Evolutionary conservation across 2,888 invertebrate genomes (phyloP).

Genomic region (Tenthredo scrophulariae): DNA sequence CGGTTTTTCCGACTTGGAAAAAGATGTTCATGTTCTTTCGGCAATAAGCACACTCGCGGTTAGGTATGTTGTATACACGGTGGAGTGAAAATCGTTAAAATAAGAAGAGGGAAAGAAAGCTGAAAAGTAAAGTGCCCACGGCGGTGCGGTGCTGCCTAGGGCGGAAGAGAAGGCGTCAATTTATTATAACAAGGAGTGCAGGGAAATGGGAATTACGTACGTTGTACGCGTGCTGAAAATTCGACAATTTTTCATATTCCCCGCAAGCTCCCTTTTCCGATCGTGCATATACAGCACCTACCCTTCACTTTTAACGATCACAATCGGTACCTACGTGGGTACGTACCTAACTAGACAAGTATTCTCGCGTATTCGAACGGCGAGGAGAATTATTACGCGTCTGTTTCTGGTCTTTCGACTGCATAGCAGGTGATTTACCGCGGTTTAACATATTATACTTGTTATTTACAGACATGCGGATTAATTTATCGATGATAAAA

Average conservation of each 20-base stretch:
- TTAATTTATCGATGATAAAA: no score
- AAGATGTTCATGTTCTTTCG: no score
- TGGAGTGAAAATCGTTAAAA: not conserved
- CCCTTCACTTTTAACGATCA: constrained; percentile 33
- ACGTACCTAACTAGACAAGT: not conserved
- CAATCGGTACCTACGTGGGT: not conserved
- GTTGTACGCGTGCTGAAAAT: not conserved
- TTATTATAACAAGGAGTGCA: constrained; percentile 35
- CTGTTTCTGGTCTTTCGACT: not conserved
- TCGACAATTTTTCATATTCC: constrained; percentile 9
- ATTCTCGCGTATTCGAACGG: not conserved
- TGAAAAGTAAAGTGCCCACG: not conserved
- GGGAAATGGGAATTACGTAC: not conserved
- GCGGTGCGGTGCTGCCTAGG: not conserved
- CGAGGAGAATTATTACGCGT: not conserved
- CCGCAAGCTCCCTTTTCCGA: not conserved
- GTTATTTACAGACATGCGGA: no score
- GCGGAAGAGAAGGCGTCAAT: constrained; percentile 23
- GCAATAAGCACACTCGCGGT: no score
- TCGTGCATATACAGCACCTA: not conserved
- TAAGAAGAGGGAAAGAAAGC: not conserved
- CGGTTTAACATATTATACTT: no score
- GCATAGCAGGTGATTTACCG: no score
- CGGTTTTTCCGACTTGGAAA: no score
- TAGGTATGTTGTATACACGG: no score